Conservation (phyloP, 2,888 invertebrate species). For the Stenurella melanura region DNA sequence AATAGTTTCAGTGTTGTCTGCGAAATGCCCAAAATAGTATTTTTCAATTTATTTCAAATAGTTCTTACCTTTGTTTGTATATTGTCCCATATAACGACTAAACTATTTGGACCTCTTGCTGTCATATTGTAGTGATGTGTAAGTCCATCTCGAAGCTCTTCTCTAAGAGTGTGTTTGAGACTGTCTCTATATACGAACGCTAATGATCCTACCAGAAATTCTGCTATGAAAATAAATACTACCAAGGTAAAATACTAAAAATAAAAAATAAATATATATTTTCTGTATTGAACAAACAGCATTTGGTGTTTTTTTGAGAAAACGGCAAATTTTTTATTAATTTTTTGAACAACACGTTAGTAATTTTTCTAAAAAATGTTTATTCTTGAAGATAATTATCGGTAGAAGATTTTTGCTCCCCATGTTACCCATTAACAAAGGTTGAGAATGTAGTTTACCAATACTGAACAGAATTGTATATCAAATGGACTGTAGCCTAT, state of each 20-base stretch:
- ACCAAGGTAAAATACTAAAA: conserved; percentile 88
- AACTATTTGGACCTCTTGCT: conserved; percentile 75
- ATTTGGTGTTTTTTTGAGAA: no score
- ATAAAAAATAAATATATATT: conserved; percentile 46
- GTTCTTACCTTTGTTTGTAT: conserved; percentile 78
- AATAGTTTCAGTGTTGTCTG: no score
- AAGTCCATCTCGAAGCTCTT: conserved; percentile 81
- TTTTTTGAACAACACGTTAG: no score
- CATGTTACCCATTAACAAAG: no score
- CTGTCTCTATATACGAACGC: conserved; percentile 86
- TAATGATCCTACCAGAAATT: conserved; percentile 84
- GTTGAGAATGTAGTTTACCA: no score
- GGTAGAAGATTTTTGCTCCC: no score
- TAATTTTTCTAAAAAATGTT: no score
- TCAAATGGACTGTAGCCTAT: no score
- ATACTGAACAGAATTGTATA: no score
- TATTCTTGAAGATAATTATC: no score
- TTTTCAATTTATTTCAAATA: not conserved
- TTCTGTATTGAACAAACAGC: conserved; percentile 20
- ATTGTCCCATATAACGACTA: conserved; percentile 85
- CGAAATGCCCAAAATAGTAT: no score
- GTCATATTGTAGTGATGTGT: conserved; percentile 80
- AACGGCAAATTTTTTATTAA: no score
- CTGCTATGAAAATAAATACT: conserved; percentile 84
- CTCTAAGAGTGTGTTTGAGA: conserved; percentile 79